Base-by-base conservation (phyloP, 2,888 invertebrate species). In the Orthosia incerta region DNA sequence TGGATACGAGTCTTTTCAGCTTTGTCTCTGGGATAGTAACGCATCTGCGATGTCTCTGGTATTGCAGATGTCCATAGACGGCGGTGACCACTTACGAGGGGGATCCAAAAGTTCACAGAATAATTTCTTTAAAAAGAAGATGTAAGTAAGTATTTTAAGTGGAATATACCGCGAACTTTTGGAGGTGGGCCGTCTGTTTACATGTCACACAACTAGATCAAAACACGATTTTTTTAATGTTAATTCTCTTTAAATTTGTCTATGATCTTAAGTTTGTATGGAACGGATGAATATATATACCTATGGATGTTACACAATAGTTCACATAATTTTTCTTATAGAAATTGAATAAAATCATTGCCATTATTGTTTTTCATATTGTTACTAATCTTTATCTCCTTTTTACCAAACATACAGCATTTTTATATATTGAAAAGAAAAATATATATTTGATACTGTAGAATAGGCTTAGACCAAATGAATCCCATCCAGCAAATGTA, bases 401-500 rank as follows among this genome's bases (percentile, higher is more conserved):
- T 65, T 61, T 53, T 56, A 61, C 61, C 39, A 18, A 68, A 63
- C 70, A 69, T 61, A 62, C 57, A 63, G 63, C 11, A 45, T 82
- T 59, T 64, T 67, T 79, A 75, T 79, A 74, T 83, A 80, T 80
- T 59, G 60, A 84, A 83, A 84, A 73, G 62, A 83, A 83, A 86
- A 80, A 74, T 83, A 86, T 92, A 91, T 91, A 90, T 91, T 91
- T 91, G 89, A 88, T 93, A 93, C 86, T 76, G 83, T 94, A 94
- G 91, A 88, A 88, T 94, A 94, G 91, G 88, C 82, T 84, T 93
- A 94, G 93, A 94, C 94, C 94, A 94, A 94, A 80, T 86, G 83
- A 87, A 87, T 85, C 91, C 92, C 91, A 90, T 91, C 92, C 92
- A 89, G 65, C 67, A 59, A 51, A 61, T 76, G 69, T 79, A 84